Percentiles rank a stretch among this genome's conserved stretches.
phyloP scores from a whole-genome alignment of 92 coral and sea anemone genomes.

The Siderastrea radians region DNA sequence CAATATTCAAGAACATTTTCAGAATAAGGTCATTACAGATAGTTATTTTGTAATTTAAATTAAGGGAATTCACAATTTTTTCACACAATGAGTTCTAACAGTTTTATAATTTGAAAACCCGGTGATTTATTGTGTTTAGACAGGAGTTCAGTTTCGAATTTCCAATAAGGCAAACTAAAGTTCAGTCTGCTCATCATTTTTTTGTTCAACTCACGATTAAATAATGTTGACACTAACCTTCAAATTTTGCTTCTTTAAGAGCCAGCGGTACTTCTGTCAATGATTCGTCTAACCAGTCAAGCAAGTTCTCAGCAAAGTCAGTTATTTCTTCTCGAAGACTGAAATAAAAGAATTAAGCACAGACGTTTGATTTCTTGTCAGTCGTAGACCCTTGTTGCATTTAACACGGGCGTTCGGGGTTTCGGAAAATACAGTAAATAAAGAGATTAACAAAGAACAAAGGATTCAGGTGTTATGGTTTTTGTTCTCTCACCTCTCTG shows the following conservation, averaged over 20 bases:
- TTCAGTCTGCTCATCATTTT: no score
- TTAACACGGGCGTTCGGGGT: not conserved
- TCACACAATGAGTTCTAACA: no score
- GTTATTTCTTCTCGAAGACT: conserved; percentile 94
- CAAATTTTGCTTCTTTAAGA: conserved; percentile 81
- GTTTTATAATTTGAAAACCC: no score
- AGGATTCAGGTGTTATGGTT: not conserved
- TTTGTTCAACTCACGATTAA: not conserved
- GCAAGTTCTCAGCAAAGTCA: conserved; percentile 87
- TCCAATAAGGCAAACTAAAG: no score
- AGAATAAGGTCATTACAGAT: no score
- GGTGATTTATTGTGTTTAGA: no score
- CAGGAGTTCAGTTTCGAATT: no score
- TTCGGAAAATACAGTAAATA: not conserved
- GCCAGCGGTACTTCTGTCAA: conserved; percentile 80
- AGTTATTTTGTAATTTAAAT: no score
- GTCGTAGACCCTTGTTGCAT: not conserved
- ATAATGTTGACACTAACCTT: conserved; percentile 60
- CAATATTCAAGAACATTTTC: not conserved
- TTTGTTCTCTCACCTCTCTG: conserved; percentile 85
- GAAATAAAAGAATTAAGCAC: not conserved
- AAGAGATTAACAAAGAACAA: not conserved
- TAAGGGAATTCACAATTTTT: no score
- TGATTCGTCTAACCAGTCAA: conserved; percentile 86
- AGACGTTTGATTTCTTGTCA: not conserved